A percentile compares a stretch with the other conserved stretches of the same genome.
Conservation (phyloP, 2,888 invertebrate species). For the Anthoptus insignis region DNA sequence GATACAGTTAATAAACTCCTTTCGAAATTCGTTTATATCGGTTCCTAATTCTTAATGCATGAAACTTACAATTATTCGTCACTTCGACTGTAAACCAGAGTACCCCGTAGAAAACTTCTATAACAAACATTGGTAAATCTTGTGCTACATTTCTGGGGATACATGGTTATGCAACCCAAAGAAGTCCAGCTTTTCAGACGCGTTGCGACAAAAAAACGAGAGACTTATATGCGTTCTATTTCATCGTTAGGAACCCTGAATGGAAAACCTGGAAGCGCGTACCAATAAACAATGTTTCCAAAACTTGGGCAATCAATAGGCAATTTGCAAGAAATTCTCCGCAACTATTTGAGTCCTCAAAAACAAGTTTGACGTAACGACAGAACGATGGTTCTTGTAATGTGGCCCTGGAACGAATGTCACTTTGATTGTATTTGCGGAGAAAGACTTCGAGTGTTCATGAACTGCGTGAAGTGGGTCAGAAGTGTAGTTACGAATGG, state of each 20-base stretch:
- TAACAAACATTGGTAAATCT: too few relatives aligned
- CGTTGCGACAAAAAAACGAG: neutral
- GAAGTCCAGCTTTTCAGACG: too few relatives aligned
- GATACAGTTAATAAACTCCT: too few relatives aligned
- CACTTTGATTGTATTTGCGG: slow-evolving; percentile 51
- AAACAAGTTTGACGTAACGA: slow-evolving; percentile 40
- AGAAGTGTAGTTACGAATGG: slow-evolving; percentile 49
- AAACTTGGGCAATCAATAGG: slow-evolving; percentile 42
- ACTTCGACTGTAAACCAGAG: too few relatives aligned
- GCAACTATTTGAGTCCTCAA: slow-evolving; percentile 30
- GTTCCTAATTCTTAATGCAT: too few relatives aligned
- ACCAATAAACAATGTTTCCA: slow-evolving; percentile 29
- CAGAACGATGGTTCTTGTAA: slow-evolving; percentile 42
- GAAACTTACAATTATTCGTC: too few relatives aligned
- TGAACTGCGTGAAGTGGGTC: slow-evolving; percentile 42
- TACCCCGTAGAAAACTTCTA: too few relatives aligned
- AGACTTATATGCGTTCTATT: neutral
- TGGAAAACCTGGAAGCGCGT: slow-evolving; percentile 10
- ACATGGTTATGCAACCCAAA: too few relatives aligned
- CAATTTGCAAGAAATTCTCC: slow-evolving; percentile 29
- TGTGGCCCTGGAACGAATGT: slow-evolving; percentile 37
- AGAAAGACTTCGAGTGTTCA: slow-evolving; percentile 39
- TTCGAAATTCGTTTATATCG: too few relatives aligned
- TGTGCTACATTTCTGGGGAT: too few relatives aligned
- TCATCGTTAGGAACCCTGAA: neutral